phyloP scores from a whole-genome alignment of 2,797 vertebrate genomes.

The Lepilemur septentrionalis region DNA sequence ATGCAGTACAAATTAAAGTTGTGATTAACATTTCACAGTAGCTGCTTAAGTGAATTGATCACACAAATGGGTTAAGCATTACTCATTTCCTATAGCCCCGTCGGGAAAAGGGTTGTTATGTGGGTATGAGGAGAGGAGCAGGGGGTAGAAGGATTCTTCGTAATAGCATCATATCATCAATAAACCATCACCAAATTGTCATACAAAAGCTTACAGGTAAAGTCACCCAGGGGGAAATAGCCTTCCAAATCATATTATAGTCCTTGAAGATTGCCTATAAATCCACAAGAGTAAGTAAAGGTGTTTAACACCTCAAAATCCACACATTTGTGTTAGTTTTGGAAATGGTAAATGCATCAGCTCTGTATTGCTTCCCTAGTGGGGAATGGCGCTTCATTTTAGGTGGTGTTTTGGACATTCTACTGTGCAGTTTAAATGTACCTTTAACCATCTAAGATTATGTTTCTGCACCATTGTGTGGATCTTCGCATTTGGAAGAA shows the following conservation, averaged over 20 bases:
- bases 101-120: constrained; percentile 87
- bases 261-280: constrained; percentile 53
- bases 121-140: constrained; percentile 78
- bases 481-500: constrained; percentile 28
- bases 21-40: constrained; percentile 99
- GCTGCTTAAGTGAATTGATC: constrained; percentile 96
- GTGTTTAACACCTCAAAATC: constrained; percentile 51
- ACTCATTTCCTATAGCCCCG: constrained; percentile 89
- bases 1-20: constrained; percentile 99
- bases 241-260: constrained; percentile 68
- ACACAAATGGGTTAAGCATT: constrained; percentile 92
- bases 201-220: constrained; percentile 75
- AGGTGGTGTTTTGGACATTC: not conserved
- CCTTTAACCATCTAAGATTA: not conserved
- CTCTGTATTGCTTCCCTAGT: not conserved
- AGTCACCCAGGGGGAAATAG: constrained; percentile 54
- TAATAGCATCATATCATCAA: constrained; percentile 76
- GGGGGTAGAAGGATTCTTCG: constrained; percentile 68
- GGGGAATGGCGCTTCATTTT: constrained; percentile 10
- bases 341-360: not conserved
- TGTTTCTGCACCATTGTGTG: not conserved
- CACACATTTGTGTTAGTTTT: constrained; percentile 58
- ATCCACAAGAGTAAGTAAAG: constrained; percentile 55
- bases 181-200: constrained; percentile 76
- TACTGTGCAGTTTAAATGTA: not conserved